phyloP scores from a whole-genome alignment of 2,113 vertebrate genomes.

The Thomomys bottae region DNA sequence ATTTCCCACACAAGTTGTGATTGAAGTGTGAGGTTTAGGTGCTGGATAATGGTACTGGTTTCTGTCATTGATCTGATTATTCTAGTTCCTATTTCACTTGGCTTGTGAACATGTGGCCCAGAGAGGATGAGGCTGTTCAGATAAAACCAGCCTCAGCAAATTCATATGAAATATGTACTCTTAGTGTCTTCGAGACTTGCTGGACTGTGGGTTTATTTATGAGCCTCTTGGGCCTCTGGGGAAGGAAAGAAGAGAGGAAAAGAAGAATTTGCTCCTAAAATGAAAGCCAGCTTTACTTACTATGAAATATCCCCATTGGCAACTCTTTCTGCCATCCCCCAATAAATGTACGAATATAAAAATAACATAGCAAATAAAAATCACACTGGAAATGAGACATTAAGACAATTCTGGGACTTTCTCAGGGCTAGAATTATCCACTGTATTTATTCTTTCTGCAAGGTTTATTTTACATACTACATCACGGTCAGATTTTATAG shows the following conservation, averaged over 20 bases:
- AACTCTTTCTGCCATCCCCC: neutral
- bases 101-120: conserved; percentile 38
- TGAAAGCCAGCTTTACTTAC: conserved; percentile 43
- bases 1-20: neutral
- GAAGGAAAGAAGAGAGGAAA: neutral
- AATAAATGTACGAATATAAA: neutral
- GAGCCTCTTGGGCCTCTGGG: neutral
- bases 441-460: neutral
- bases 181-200: neutral
- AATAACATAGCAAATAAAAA: conserved; percentile 8
- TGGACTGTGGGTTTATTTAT: conserved; percentile 35
- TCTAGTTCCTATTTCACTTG: neutral
- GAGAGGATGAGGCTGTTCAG: neutral
- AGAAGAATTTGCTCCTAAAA: conserved; percentile 48
- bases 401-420: neutral
- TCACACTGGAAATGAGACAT: neutral
- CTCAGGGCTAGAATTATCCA: neutral
- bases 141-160: neutral
- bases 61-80: neutral
- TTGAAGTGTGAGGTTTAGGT: neutral
- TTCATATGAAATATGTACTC: neutral
- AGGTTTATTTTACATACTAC: neutral
- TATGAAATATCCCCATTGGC: neutral
- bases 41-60: neutral
- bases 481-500: neutral